Evolutionary conservation across 2,888 invertebrate genomes (phyloP), one percentile per base, ranked within the genome.

Genomic region (Sinotaia quadrata): DNA sequence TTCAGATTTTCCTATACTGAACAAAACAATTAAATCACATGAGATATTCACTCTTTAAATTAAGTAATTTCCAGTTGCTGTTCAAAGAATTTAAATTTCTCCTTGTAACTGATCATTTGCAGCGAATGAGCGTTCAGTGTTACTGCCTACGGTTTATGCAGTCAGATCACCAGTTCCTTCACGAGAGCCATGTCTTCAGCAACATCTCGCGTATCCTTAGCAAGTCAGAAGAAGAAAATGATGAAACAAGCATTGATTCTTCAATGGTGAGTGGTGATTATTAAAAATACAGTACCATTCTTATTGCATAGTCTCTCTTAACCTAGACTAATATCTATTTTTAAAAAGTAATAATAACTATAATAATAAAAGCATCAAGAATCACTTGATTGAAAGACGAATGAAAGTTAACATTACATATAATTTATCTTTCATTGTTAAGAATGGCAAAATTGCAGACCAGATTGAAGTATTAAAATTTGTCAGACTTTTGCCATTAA

Each of bases 141-240:
- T 97, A 96, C 93, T 96, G 95, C 36, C 91, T 97, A 62, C 92
- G 94, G 81, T 97, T 97, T 87, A 93, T 94, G 0, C 92, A 94
- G 47, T 92, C 94, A 2, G 97, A 98, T 89, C 95, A 97, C 84
- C 92, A 94, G 81, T 97, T 97, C 88, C 89, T 98, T 34, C 97
- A 98, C 87, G 93, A 92, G 87, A 94, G 95, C 71, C 95, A 95
- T 89, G 96, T 98, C 12, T 97, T 98, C 89, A 96, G 94, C 84
- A 97, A 97, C 86, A 96, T 98, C 81, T 96, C 96, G 85, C 95
- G 96, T 90, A 97, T 97, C 71, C 90, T 98, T 65, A 96, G 96
- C 0, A 93, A 95, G 78, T 94, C 95, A 1, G 97, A 97, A 84
- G 96, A 85, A 65, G 80, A 82, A n/a, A 76, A 77, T 47, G 85